These are phyloP conservation scores for Belgica antarctica DNA, from an alignment of 2,888 invertebrate species.

Conservation along the genomic window DNA sequence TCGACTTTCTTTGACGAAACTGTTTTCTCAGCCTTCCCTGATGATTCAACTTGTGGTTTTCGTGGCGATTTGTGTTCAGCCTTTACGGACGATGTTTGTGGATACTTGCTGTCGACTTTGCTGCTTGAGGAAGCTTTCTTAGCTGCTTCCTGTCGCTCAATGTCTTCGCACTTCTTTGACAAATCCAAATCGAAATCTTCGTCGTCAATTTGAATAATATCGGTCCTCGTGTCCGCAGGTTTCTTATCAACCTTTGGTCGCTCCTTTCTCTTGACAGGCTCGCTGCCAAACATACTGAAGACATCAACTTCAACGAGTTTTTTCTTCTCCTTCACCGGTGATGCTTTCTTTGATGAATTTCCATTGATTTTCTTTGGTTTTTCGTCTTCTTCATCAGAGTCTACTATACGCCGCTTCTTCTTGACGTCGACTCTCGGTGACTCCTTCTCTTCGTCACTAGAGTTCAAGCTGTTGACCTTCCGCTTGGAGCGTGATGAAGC, in stretches of 20 bases:
- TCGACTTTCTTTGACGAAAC: neutral
- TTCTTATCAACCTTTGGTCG: conserved; percentile 53
- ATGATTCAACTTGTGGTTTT: conserved; percentile 48
- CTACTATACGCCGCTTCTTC: conserved; percentile 51
- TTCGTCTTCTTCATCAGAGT: conserved; percentile 57
- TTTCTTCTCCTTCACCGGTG: neutral
- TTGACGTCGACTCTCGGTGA: neutral
- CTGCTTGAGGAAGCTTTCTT: neutral
- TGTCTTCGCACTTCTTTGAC: neutral
- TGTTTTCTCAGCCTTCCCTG: neutral
- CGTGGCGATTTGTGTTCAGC: neutral
- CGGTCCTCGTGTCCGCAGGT: conserved; percentile 41
- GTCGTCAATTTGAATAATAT: neutral
- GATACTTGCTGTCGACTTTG: no score
- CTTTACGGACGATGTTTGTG: neutral
- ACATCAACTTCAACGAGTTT: conserved; percentile 54
- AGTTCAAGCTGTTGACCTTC: neutral
- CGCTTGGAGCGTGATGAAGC: neutral
- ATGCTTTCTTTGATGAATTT: conserved; percentile 45
- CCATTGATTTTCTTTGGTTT: conserved; percentile 52
- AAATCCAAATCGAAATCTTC: neutral
- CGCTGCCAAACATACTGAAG: conserved; percentile 61
- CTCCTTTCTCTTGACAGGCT: conserved; percentile 61
- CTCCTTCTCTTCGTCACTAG: conserved; percentile 13
- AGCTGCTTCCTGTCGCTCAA: neutral